Evolutionary conservation across 2,113 vertebrate genomes (phyloP).

Genomic region (Pachycephala philippinensis): DNA sequence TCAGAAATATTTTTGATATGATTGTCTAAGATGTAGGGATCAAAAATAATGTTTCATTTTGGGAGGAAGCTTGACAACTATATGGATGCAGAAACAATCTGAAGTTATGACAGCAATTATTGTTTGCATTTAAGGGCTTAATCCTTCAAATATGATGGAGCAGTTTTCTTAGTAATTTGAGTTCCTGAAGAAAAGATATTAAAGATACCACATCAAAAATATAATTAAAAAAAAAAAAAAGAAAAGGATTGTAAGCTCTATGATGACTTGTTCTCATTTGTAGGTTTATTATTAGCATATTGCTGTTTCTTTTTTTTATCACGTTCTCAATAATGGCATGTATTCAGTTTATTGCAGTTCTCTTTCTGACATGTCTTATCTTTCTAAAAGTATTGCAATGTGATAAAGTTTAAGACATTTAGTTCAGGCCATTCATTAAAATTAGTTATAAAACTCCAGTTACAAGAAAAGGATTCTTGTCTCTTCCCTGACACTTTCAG

Average conservation of each 20-base stretch:
- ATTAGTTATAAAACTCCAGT: background rate
- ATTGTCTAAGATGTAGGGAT: background rate
- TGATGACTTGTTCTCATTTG: background rate
- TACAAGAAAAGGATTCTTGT: background rate
- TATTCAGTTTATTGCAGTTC: background rate
- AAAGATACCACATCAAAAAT: background rate
- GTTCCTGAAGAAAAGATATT: background rate
- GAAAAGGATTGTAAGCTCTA: accelerated
- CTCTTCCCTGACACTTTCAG: background rate
- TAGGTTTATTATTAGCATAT: background rate
- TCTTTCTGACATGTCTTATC: background rate
- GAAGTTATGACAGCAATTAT: background rate
- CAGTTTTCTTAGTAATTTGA: background rate
- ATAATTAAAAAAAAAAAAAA: background rate
- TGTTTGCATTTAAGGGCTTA: background rate
- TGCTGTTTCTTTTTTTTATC: background rate
- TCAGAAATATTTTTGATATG: background rate
- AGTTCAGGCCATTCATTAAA: background rate
- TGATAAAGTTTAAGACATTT: background rate
- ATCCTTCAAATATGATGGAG: background rate
- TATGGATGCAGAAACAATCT: background rate
- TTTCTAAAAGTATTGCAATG: background rate
- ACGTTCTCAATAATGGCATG: background rate
- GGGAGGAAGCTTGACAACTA: background rate
- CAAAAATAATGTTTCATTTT: background rate